Base-by-base conservation (phyloP, 2,797 vertebrate species). In the Octomys mimax region DNA sequence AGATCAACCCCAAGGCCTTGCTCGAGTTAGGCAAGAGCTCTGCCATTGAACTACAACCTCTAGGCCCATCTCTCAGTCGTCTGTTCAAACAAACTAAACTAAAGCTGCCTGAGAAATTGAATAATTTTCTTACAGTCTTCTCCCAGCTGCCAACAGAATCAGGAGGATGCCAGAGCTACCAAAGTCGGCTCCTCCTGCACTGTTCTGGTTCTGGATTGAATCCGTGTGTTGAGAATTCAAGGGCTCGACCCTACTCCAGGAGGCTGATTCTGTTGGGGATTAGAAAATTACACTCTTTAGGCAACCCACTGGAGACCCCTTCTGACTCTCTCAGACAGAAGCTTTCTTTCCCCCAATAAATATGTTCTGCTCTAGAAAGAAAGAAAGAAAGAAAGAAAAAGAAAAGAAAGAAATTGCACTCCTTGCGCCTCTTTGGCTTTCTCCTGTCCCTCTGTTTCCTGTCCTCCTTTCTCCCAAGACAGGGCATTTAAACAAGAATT, bases 101-200 rank as follows among this genome's bases (percentile, higher is more conserved):
- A 4, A 70, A 70, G 7, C n/a, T 6, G 2, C 71, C 42, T 84
- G 24, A 68, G 46, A 78, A 42, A 57, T 61, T 61, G 62, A 24
- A 14, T 83, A 22, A 57, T 87, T 96, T 88, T 66, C n/a, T 88
- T 91, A 77, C 42, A 66, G 19, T 85, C 68, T 62, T 91, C 61
- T 84, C 11, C 68, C 64, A 61, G 49, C 39, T 28, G 26, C 61
- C 66, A 49, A 26, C 24, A 26, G 71, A 80, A 10, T 71, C 42
- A 64, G 70, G n/a, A 81, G 77, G 22, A 13, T 2, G 1, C 22
- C 54, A 10, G 31, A 54, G 31, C 62, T 61, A 42, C 31, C 33
- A 18, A 39, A 33, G 14, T 5, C 16, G 59, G 36, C 36, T 81
- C 49, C 10, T 10, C 24, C 42, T n/a, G 39, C 1, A 33, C 73